These are phyloP conservation scores for Elymnias hypermnestra DNA, from an alignment of 1,140 invertebrate genomes.

Conservation along the genomic window DNA sequence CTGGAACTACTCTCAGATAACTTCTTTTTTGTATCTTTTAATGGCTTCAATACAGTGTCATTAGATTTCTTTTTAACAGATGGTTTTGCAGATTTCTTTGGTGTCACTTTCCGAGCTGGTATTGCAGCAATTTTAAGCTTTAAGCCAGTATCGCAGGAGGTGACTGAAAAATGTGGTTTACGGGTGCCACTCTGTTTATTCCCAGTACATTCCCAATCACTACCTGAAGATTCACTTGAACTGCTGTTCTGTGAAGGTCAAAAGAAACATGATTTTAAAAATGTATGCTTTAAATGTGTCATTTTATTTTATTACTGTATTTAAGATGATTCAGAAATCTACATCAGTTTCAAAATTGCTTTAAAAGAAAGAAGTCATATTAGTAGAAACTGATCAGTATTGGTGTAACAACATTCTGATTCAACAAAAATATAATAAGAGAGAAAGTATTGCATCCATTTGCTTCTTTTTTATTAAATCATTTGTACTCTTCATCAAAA, in stretches of 20 bases:
- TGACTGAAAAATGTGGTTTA: slow-evolving; percentile 66
- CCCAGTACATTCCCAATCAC: slow-evolving; percentile 60
- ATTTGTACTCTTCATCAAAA: too few species aligned
- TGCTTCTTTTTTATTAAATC: too few species aligned
- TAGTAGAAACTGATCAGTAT: too few species aligned
- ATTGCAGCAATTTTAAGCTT: slow-evolving; percentile 68
- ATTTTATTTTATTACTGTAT: too few species aligned
- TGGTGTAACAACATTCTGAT: too few species aligned
- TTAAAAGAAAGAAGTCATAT: too few species aligned
- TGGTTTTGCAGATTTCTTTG: slow-evolving; percentile 44
- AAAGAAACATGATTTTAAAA: slow-evolving; percentile 7
- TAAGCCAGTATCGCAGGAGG: slow-evolving; percentile 61
- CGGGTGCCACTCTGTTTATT: slow-evolving; percentile 40
- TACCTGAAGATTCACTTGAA: slow-evolving; percentile 52
- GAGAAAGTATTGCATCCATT: too few species aligned
- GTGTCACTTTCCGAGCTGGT: slow-evolving; percentile 42
- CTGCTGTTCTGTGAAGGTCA: slow-evolving; percentile 53
- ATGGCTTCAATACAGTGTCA: slow-evolving; percentile 25
- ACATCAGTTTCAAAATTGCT: too few species aligned
- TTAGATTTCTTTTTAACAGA: slow-evolving; percentile 51
- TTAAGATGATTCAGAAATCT: too few species aligned
- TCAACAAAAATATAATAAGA: too few species aligned
- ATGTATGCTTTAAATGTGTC: background rate
- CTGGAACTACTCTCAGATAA: slow-evolving; percentile 56
- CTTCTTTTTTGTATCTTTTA: slow-evolving; percentile 45